These are phyloP conservation scores for Rhyzopertha dominica DNA, from an alignment of 1,140 invertebrate species.

Conservation along the genomic window DNA sequence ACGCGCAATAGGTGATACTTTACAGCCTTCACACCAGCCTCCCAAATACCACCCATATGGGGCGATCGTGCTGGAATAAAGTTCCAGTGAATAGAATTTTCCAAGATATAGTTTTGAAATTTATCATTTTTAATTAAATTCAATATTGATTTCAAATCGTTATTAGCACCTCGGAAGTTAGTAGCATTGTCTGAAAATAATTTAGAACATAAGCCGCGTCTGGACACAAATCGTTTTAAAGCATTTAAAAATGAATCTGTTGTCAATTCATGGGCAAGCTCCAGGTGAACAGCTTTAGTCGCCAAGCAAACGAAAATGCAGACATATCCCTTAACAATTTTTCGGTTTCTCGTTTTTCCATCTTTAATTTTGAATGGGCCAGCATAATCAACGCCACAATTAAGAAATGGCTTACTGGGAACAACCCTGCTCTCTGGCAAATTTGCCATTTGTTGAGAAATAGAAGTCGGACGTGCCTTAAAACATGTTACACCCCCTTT, in stretches of 20 bases:
- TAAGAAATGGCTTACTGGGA: constrained; percentile 24
- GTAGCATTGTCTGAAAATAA: constrained; percentile 35
- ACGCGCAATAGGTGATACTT: constrained; percentile 36
- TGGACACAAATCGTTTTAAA: constrained; percentile 29
- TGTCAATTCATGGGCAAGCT: constrained; percentile 26
- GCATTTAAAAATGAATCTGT: constrained; percentile 27
- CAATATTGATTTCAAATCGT: constrained; percentile 39
- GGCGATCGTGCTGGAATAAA: constrained; percentile 23
- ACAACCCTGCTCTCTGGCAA: constrained; percentile 25
- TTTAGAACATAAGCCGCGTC: constrained; percentile 17
- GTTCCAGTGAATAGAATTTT: constrained; percentile 31
- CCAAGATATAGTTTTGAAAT: too few relatives aligned
- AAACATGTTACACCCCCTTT: constrained; percentile 20
- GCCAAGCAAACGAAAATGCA: constrained; percentile 17
- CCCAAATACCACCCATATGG: constrained; percentile 27
- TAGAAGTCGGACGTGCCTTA: not conserved
- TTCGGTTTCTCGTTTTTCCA: constrained; percentile 12
- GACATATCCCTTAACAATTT: constrained; percentile 28
- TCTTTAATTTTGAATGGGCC: constrained; percentile 30
- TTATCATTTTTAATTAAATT: constrained; percentile 42
- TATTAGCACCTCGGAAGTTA: constrained; percentile 24
- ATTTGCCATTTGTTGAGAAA: constrained; percentile 19
- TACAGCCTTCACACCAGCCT: constrained; percentile 15
- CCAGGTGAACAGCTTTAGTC: constrained; percentile 31
- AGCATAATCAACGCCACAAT: constrained; percentile 35